These are phyloP conservation scores for Himalopsyche japonica DNA, from an alignment of 2,888 invertebrate species.

Conservation along the genomic window DNA sequence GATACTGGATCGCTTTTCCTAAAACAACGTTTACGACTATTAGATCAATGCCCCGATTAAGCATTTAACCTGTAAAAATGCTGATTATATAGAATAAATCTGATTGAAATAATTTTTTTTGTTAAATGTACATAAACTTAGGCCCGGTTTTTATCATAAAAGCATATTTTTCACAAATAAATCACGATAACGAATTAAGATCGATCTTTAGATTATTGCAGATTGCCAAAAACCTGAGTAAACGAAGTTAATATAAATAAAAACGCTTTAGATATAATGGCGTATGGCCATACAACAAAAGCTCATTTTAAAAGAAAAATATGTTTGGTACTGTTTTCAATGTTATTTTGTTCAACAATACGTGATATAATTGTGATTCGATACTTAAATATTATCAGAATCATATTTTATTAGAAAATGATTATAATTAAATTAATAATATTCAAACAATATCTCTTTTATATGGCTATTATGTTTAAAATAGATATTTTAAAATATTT, in stretches of 20 bases:
- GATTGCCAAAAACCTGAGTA: not conserved
- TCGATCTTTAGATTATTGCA: not conserved
- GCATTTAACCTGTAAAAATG: not conserved
- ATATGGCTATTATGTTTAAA: no score
- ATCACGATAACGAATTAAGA: not conserved
- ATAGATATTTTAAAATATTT: no score
- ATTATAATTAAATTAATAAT: no score
- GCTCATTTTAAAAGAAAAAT: not conserved
- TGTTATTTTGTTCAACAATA: no score
- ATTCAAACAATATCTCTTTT: no score
- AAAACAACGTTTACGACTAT: slow-evolving; percentile 37
- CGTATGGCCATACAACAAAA: not conserved
- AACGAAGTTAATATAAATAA: not conserved
- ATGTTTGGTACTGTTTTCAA: no score
- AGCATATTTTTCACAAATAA: not conserved
- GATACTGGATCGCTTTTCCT: slow-evolving; percentile 5
- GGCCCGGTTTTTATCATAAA: not conserved
- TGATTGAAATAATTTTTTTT: not conserved
- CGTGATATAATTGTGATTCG: no score
- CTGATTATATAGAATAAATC: not conserved
- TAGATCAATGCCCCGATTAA: slow-evolving; percentile 33
- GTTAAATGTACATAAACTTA: not conserved
- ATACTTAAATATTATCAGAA: no score
- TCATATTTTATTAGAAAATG: no score
- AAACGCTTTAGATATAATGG: not conserved